phyloP scores from a whole-genome alignment of 2,113 vertebrate genomes.

The Gorilla gorilla region DNA sequence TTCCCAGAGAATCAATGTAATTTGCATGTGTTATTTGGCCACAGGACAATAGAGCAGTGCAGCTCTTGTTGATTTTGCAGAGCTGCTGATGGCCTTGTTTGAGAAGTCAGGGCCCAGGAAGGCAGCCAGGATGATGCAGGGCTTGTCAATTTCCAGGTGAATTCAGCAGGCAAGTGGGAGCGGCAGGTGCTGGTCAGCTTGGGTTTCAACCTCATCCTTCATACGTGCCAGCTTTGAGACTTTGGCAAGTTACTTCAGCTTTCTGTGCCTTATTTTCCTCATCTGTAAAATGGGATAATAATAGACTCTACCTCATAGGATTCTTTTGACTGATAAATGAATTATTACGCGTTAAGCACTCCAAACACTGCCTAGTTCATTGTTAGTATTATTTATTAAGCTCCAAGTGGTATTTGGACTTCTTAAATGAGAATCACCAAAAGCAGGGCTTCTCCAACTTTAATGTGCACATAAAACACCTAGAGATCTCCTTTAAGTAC shows the following conservation, averaged over 20 bases:
- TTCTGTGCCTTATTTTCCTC: not conserved
- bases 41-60: fast-evolving
- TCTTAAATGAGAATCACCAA: not conserved
- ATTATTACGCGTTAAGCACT: not conserved
- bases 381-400: not conserved
- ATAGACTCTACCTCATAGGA: not conserved
- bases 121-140: not conserved
- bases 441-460: not conserved
- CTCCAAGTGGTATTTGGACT: too few species aligned
- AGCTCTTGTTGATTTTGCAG: not conserved
- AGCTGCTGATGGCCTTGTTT: not conserved
- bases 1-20: not conserved
- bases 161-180: too few species aligned
- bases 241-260: not conserved
- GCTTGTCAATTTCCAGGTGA: not conserved
- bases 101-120: not conserved
- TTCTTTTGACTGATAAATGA: not conserved
- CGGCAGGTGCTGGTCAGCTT: fast-evolving
- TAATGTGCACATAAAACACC: fast-evolving
- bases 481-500: not conserved
- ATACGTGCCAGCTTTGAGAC: not conserved
- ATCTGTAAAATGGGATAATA: not conserved
- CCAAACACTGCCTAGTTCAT: not conserved
- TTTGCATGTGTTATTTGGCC: not conserved
- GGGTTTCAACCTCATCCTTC: not conserved